Conservation (phyloP, 2,797 vertebrate species). For the Anguilla megastoma region DNA sequence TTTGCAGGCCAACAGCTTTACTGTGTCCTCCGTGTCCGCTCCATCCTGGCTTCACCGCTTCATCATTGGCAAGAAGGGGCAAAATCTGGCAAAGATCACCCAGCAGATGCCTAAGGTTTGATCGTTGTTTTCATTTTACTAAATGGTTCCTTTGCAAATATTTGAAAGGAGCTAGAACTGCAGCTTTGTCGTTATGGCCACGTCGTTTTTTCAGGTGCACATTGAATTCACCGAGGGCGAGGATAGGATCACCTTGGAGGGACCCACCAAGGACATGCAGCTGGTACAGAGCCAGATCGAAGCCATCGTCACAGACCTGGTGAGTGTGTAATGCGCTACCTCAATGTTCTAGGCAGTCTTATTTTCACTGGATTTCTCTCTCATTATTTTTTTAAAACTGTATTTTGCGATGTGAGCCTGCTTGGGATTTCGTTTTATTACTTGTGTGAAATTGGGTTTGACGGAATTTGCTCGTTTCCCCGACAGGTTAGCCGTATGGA, state of each 20-base stretch:
- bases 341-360: not conserved
- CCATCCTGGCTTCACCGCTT: slow-evolving; percentile 99
- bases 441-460: not conserved
- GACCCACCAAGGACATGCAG: slow-evolving; percentile 94
- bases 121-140: not conserved
- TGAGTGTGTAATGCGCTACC: slow-evolving; percentile 57
- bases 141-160: not conserved
- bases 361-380: not conserved
- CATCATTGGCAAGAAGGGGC: slow-evolving; percentile 99
- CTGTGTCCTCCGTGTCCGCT: slow-evolving; percentile 89
- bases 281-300: slow-evolving; percentile 95
- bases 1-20: slow-evolving; percentile 94
- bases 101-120: slow-evolving; percentile 97
- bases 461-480: not conserved
- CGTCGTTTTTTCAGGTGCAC: slow-evolving; percentile 80
- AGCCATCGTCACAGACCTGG: slow-evolving; percentile 90
- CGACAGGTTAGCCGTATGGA: slow-evolving; percentile 91
- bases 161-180: not conserved
- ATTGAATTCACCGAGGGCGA: slow-evolving; percentile 99
- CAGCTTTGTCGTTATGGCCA: not conserved
- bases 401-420: not conserved
- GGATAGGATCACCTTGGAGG: slow-evolving; percentile 94
- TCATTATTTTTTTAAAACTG: not conserved
- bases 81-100: slow-evolving; percentile 98
- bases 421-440: not conserved